Percentiles rank a stretch among this genome's conserved stretches.
Conservation (phyloP, 2,797 vertebrate species). For the Schizothorax lantsangensis region DNA sequence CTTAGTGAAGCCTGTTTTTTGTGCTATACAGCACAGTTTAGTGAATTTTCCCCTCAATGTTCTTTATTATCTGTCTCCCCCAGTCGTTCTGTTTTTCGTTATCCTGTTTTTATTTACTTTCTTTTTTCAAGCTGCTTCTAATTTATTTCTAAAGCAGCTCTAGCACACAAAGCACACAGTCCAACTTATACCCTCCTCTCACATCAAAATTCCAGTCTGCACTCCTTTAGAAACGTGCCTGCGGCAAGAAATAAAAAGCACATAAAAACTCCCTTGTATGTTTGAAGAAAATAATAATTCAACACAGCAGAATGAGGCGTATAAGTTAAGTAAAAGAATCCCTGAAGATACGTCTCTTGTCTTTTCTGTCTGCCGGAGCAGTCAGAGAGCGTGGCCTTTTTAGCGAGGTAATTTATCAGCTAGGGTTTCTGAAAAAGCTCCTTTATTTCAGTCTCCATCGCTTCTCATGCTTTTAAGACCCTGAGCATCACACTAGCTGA, state of each 20-base stretch:
- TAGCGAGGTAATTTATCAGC: constrained; percentile 50
- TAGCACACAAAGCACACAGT: constrained; percentile 41
- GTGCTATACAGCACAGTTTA: not conserved
- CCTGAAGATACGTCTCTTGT: constrained; percentile 1
- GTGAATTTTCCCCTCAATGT: not conserved
- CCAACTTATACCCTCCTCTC: constrained; percentile 12
- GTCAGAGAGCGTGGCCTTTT: constrained; percentile 31
- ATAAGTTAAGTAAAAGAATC: constrained; percentile 51
- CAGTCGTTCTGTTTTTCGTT: not conserved
- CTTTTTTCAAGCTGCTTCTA: constrained; percentile 40
- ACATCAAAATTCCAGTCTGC: constrained; percentile 52
- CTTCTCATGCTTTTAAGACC: constrained; percentile 53
- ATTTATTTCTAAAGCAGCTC: constrained; percentile 59
- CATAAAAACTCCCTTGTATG: constrained; percentile 46
- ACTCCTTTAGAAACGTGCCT: constrained; percentile 47
- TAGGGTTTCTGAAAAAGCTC: constrained; percentile 38
- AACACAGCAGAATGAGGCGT: constrained; percentile 37
- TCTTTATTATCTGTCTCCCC: constrained; percentile 10
- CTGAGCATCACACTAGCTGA: constrained; percentile 38
- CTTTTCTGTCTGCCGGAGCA: constrained; percentile 1
- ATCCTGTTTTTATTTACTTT: constrained; percentile 38
- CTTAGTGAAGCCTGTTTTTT: not conserved
- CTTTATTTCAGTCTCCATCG: constrained; percentile 43
- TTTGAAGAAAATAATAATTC: constrained; percentile 53
- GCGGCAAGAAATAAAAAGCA: constrained; percentile 48